A percentile compares a stretch with the other conserved stretches of the same genome.
Conservation (phyloP, 2,888 invertebrate species). For the Psylliodes chrysocephalus region DNA sequence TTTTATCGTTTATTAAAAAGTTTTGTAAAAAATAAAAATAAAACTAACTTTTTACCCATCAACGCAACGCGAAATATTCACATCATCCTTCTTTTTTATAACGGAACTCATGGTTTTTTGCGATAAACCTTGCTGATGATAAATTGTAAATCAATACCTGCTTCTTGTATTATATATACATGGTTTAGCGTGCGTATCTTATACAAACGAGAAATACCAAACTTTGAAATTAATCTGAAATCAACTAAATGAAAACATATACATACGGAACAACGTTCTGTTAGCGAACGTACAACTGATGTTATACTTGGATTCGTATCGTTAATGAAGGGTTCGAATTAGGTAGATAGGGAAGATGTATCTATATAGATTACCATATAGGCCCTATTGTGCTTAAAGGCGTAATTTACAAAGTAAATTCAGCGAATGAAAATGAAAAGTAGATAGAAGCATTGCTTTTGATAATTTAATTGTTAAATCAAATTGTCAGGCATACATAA, state of each 20-base stretch:
- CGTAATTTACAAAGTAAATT: no score
- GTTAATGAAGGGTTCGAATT: constrained; percentile 5
- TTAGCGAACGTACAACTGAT: constrained; percentile 5
- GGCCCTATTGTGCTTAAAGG: no score
- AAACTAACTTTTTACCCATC: not conserved
- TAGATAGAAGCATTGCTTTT: no score
- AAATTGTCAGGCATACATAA: no score
- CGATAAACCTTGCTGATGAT: constrained; percentile 13
- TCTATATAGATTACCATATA: not conserved
- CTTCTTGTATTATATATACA: no score
- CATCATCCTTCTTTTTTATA: not conserved
- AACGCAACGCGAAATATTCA: not conserved
- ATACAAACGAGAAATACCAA: constrained; percentile 15
- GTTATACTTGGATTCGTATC: constrained; percentile 7
- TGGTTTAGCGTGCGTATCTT: constrained; percentile 8
- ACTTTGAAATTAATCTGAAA: constrained; percentile 18
- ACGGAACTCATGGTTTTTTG: constrained; percentile 12
- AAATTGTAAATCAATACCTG: constrained; percentile 17
- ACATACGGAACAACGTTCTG: constrained; percentile 3
- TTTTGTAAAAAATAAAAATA: no score
- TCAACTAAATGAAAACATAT: constrained; percentile 3
- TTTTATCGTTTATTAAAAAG: no score
- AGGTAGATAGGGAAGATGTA: constrained; percentile 1
- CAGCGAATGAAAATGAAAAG: no score
- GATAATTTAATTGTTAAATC: no score